Base-by-base conservation (phyloP, 2,888 invertebrate genomes). In the Furcula furcula region DNA sequence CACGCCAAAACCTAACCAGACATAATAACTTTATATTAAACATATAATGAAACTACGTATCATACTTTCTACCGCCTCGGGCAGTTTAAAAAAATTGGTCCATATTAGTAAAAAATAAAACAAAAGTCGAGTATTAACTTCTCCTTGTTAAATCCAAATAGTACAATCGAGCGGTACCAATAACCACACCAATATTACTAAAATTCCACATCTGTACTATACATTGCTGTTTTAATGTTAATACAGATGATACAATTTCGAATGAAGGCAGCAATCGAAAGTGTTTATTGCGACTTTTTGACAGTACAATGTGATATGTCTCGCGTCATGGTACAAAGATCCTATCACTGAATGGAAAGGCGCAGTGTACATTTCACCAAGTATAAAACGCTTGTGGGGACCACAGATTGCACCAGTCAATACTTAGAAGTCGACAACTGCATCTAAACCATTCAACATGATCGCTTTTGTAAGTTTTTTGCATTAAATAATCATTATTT, bases 291-390 rank as follows among this genome's bases (percentile, higher is more conserved):
- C 19, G 37, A 34, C 11, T 19, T 7, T n/a, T 31, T 30, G 23
- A 2, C 0, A 0, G 4, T 12, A 28, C 31, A 34, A 42, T 25
- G 28, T 4, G 31, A 31, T n/a, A 31, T 20, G 19, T 35, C 44
- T 40, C 40, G 37, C 33, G 9, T 37, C 57, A 29, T 50, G 43
- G 70, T 85, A 60, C 51, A 23, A 28, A 47, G 62, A 56, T 54
- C 74, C 86, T 81, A 84, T 85, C 85, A 64, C 78, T 77, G 70
- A 82, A 82, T 86, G 79, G 87, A 87, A 88, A 87, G 88, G 87
- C 60, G 48, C 46, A 46, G 55, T 55, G 60, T 60, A 54, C 87
- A 83, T 88, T 88, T 85, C 88, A 79, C 86, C 77, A 68, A 77
- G 74, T 88, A 88, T 88, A 88, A 83, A 88, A 87, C 46, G 65